Base-by-base conservation (phyloP, 2,113 vertebrate genomes). In the Jaculus jaculus region DNA sequence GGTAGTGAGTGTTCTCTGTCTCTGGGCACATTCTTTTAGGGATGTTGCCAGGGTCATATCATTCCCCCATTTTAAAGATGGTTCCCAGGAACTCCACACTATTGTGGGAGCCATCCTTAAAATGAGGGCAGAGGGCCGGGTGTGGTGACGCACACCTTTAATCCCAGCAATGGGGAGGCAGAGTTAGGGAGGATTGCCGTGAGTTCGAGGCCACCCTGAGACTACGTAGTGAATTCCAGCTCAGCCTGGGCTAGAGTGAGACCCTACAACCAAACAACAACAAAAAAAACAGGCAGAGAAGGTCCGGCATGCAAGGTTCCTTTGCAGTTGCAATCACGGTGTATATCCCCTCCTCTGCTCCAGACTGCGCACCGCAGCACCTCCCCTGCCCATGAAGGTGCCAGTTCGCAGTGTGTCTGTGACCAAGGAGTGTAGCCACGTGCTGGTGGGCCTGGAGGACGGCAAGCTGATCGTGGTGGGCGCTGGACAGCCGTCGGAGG, bases 391-490 rank as follows among this genome's bases (percentile, higher is more conserved):
- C 91, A 98, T 99, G 99, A 98, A 98, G 96, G 98, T 99, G 85
- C 98, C 99, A 0, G 97, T 99, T 87, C 98, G 98, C 97, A 99
- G 99, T 65, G 98, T 99, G 92, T 99, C 99, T 0, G 98, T 99
- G 97, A 99, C 99, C 89, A 99, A 99, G 97, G 99, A 99, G 98
- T 98, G 93, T 97, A 99, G 99, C 97, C 99, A 99, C 96, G 99
- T 99, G 96, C 97, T 99, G 23, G 99, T 99, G 97, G 99, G 99
- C 30, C 97, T 99, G 89, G 99, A 99, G 92, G 99, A 99, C 0
- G 99, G 99, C 26, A 99, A 99, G 93, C 98, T 99, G 60, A 99
- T 99, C 0, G 99, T 99, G 95, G 99, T 99, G 96, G 99, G 99
- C 47, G 98, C 99, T 0, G 99, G 99, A 84, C 99, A 99, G 96